phyloP scores from a whole-genome alignment of 2,113 vertebrate species.

The Glaucidium brasilianum region DNA sequence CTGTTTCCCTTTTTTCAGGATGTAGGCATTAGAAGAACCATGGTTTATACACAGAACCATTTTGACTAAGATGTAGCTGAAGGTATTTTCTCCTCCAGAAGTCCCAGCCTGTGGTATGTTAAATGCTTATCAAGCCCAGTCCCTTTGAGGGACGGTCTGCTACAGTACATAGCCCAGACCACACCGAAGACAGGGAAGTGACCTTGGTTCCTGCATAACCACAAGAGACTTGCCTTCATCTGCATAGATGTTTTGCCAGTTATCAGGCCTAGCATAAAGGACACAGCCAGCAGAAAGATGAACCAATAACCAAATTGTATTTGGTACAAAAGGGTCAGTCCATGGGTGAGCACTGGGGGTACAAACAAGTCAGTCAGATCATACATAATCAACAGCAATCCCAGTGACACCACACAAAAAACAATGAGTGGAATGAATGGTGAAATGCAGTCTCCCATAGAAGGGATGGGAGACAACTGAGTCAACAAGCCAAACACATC shows the following conservation, averaged over 20 bases:
- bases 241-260: not conserved
- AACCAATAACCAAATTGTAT: no score
- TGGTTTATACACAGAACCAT: not conserved
- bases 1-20: not conserved
- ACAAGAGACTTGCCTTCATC: not conserved
- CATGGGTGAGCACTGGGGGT: no score
- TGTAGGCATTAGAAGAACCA: not conserved
- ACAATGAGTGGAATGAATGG: no score
- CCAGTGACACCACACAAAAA: no score
- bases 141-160: not conserved
- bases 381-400: no score
- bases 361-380: no score
- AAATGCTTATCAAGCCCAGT: not conserved
- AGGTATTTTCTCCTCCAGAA: not conserved
- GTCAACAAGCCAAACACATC: no score
- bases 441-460: no score
- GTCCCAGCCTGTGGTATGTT: not conserved
- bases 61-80: not conserved
- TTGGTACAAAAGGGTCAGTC: no score
- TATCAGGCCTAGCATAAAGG: no score
- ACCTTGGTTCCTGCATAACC: not conserved
- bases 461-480: no score
- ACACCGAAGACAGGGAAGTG: not conserved
- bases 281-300: no score
- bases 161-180: not conserved